Base-by-base conservation (phyloP, 2,797 vertebrate genomes). In the Pygocentrus nattereri region DNA sequence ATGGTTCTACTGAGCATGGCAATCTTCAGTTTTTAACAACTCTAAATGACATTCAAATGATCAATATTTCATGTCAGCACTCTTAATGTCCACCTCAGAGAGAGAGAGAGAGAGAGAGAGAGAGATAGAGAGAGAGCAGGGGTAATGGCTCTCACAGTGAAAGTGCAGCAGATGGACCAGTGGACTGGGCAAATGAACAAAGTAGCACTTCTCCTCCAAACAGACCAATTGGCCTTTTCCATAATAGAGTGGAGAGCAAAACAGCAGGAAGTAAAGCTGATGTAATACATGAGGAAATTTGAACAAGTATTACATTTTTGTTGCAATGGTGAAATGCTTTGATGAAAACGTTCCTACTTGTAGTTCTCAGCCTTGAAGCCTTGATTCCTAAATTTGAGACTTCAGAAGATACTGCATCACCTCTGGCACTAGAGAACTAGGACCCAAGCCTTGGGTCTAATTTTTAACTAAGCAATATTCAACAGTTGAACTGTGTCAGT, bases 91-190 rank as follows among this genome's bases (percentile, higher is more conserved):
- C 34, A 61, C n/a, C 49, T 50, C 49, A 31, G 68, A 18, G 15
- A 3, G 41, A 49, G 25, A 15, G 23, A 41, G n/a, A 50, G 23
- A 50, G 23, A 50, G 69, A 27, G 47, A 69, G 62, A 56, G 62
- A 56, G 67, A 25, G n/a, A 47, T 68, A 50, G 68, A 30, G 44
- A 71, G 31, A 61, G 58, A 80, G 73, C 47, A 58, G 64, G 64
- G 72, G 64, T 73, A 84, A 72, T 72, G 78, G 82, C 75, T 80
- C 73, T 84, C 73, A 84, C 67, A 30, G 65, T 76, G 77, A 84
- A 78, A 84, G 70, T 76, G 69, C 81, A 78, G 76, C 81, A 82
- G 81, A 82, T 74, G 81, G 78, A 80, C 82, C 75, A 72, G 84
- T 79, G 73, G 77, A 84, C 73, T 76, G 74, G 59, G 73, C 82